Evolutionary conservation across 1,140 invertebrate genomes (phyloP).

Genomic region (Euwallacea fornicatus): DNA sequence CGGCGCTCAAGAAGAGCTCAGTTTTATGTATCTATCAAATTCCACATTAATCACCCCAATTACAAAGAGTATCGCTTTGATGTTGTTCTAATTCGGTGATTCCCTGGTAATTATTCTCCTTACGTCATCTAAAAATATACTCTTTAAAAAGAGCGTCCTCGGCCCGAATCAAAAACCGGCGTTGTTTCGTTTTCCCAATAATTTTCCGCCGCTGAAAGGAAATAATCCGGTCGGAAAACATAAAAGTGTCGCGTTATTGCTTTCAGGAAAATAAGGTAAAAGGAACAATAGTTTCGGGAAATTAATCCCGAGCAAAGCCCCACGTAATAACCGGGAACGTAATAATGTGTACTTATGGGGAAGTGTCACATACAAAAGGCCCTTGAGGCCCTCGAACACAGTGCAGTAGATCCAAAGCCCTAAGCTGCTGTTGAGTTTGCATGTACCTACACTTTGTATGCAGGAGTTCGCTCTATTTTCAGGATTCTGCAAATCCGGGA

Average conservation of each 20-base stretch:
- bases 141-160: too few species aligned
- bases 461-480: too few species aligned
- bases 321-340: conserved; percentile 27
- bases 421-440: too few species aligned
- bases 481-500: too few species aligned
- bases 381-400: neutral
- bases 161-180: neutral
- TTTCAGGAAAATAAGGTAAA: conserved; percentile 14
- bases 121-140: too few species aligned
- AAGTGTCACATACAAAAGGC: conserved; percentile 14
- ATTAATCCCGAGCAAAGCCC: conserved; percentile 16
- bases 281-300: conserved; percentile 18
- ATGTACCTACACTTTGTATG: too few species aligned
- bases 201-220: conserved; percentile 17
- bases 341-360: conserved; percentile 35
- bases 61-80: too few species aligned
- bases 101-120: too few species aligned
- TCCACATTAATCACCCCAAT: too few species aligned
- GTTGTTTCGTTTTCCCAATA: conserved; percentile 1
- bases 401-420: neutral
- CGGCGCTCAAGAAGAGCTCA: neutral
- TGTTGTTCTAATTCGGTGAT: too few species aligned
- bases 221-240: conserved; percentile 30
- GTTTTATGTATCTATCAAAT: too few species aligned
- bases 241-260: conserved; percentile 31